Evolutionary conservation across 2,113 vertebrate species (phyloP).

Genomic region (Tichodroma muraria): DNA sequence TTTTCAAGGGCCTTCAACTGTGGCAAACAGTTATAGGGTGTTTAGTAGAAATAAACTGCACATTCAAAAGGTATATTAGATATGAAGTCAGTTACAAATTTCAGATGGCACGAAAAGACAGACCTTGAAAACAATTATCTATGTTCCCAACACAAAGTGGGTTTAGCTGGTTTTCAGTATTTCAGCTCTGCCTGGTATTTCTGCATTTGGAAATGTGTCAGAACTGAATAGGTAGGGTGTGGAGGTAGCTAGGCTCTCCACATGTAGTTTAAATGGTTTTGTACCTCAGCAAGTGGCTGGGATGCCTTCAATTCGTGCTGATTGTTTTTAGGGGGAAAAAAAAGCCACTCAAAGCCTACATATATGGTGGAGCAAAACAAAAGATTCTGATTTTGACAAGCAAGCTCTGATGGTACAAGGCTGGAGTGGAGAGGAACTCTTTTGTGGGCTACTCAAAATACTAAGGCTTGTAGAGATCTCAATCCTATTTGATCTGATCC

Average conservation of each 20-base stretch:
- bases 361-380: neutral
- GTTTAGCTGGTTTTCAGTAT: neutral
- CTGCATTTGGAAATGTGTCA: neutral
- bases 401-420: neutral
- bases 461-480: neutral
- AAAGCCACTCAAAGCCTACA: neutral
- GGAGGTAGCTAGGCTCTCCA: neutral
- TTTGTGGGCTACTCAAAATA: neutral
- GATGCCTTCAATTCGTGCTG: neutral
- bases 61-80: neutral
- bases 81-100: neutral
- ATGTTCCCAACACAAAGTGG: neutral
- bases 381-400: neutral
- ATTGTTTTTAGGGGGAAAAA: neutral
- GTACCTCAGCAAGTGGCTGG: neutral
- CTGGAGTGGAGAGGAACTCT: neutral
- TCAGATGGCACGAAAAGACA: neutral
- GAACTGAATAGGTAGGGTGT: neutral
- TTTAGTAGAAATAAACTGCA: neutral
- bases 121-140: neutral
- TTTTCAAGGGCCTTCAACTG: neutral
- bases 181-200: neutral
- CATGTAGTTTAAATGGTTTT: neutral
- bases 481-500: neutral
- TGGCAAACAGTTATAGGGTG: neutral